These are phyloP conservation scores for Chrysomela aeneicollis DNA, from an alignment of 2,888 invertebrate genomes.

Conservation along the genomic window DNA sequence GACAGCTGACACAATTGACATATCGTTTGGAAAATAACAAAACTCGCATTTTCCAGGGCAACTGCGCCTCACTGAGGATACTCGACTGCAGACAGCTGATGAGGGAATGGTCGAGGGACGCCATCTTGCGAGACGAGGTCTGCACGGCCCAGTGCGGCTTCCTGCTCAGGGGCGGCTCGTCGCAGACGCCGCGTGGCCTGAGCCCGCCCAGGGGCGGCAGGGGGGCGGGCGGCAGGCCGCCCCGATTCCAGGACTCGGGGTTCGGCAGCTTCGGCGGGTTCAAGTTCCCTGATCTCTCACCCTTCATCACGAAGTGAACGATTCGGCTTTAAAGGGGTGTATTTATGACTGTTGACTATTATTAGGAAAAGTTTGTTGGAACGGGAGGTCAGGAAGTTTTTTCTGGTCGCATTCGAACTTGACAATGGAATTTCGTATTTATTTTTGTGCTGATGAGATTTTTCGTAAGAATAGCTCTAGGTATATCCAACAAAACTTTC, in stretches of 20 bases:
- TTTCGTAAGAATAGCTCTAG: no score
- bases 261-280: slow-evolving; percentile 67
- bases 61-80: slow-evolving; percentile 87
- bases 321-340: slow-evolving; percentile 5
- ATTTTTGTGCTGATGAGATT: no score
- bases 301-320: slow-evolving; percentile 64
- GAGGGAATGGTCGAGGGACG: slow-evolving; percentile 84
- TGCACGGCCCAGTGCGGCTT: slow-evolving; percentile 91
- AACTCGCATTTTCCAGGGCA: slow-evolving; percentile 69
- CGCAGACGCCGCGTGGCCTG: slow-evolving; percentile 51
- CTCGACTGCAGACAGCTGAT: slow-evolving; percentile 86
- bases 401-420: no score
- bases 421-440: no score
- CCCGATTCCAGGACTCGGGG: slow-evolving; percentile 46
- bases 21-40: not conserved
- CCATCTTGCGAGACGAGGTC: slow-evolving; percentile 84
- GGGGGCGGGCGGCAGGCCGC: slow-evolving; percentile 40
- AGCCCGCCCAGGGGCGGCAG: slow-evolving; percentile 52
- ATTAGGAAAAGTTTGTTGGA: not conserved
- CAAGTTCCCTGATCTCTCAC: slow-evolving; percentile 81
- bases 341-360: slow-evolving; percentile 27
- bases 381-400: no score
- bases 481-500: no score
- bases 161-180: slow-evolving; percentile 63
- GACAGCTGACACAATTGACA: no score